Conservation (phyloP, 1,140 invertebrate species). For the Tetragonula clypearis region DNA sequence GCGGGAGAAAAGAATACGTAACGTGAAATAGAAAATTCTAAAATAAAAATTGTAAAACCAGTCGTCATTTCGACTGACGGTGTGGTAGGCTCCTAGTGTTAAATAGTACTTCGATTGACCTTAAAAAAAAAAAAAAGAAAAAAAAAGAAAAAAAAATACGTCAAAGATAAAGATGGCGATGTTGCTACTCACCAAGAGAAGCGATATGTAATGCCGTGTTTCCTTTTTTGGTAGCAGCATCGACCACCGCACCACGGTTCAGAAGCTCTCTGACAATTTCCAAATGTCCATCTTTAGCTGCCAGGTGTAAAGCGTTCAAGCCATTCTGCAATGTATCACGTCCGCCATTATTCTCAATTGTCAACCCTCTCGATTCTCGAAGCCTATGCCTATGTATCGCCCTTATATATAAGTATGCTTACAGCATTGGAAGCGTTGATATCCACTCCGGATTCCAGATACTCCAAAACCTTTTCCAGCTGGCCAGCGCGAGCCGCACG, state of each 20-base stretch:
- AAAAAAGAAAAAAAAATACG: background rate
- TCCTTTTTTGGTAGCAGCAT: constrained; percentile 99
- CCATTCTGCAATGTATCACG: constrained; percentile 89
- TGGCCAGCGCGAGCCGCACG: constrained; percentile 98
- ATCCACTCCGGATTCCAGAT: constrained; percentile 95
- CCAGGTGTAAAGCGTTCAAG: constrained; percentile 97
- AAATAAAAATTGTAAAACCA: no score
- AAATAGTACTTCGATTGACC: background rate
- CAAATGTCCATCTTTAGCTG: constrained; percentile 98
- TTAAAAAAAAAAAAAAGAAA: background rate
- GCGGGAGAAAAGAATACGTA: no score
- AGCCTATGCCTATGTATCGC: no score
- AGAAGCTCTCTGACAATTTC: constrained; percentile 96
- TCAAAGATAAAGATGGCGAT: constrained; percentile 15
- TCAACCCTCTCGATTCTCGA: background rate
- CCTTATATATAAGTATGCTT: constrained; percentile 77
- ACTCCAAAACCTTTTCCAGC: constrained; percentile 96
- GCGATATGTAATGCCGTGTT: constrained; percentile 99
- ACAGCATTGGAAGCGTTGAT: constrained; percentile 99
- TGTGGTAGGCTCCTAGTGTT: no score
- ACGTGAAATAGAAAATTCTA: no score
- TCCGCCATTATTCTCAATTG: background rate
- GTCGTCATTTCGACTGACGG: no score
- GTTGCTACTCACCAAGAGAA: constrained; percentile 87
- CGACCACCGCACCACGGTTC: constrained; percentile 94